Evolutionary conservation across 2,113 vertebrate species (phyloP), one percentile per base, ranked within the genome.

Genomic region (Bothrops jararaca): DNA sequence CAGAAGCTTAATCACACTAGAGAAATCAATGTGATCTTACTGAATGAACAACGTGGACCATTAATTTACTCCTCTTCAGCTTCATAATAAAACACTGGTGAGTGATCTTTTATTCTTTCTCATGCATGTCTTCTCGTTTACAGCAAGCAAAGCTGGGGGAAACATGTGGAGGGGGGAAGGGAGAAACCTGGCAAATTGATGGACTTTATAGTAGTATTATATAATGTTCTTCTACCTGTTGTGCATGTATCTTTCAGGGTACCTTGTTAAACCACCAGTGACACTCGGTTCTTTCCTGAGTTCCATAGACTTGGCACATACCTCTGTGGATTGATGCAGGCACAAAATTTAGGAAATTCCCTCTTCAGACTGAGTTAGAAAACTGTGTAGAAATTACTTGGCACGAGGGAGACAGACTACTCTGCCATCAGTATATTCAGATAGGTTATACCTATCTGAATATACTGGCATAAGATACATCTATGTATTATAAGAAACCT

Each of bases 71-170:
- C 93, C 94, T 93, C 34, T 89, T 97, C 97, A 95, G 96, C 97
- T 94, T 98, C 96, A 3, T 97, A 97, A 88, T 98, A 96, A 97
- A 98, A 95, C 98, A 97, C 97, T 98, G 99, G 99, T 99, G 97
- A 98, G 98, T 97, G 80, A 90, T 64, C 80, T 97, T 95, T 95
- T 96, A 93, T 94, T 95, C 93, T 95, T 92, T 94, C 45, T 93
- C 91, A 15, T n/a, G 93, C 92, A 45, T 91, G 69, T 94, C 74
- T 86, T 90, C 20, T 91, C 56, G 92, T 57, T 86, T 92, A 42
- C 74, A 80, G 15, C 34, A 80, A 80, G 74, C 74, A 80, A 42
- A 80, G 34, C 74, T 8, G 18, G 18, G 34, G 74, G 18, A 42
- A 50, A 22, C 34, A 39, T 39, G 64, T 42, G 85, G 60, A 39